These are phyloP conservation scores for Sipha flava DNA, from an alignment of 1,140 invertebrate species.

Conservation along the genomic window DNA sequence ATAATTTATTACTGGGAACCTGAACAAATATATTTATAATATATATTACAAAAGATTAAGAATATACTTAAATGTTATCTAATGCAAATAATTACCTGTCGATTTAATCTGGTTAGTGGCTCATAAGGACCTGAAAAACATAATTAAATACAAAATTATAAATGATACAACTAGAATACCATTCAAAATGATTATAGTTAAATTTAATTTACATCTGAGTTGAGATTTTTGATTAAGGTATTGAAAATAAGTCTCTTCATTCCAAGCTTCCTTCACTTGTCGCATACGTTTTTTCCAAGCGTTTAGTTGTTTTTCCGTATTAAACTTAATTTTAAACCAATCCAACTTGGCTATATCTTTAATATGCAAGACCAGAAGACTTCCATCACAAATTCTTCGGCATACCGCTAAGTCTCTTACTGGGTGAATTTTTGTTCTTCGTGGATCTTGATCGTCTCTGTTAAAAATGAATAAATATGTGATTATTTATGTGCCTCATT, in stretches of 20 bases:
- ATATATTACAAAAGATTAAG: too few relatives aligned
- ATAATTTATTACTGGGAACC: conserved; percentile 12
- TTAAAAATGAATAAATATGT: too few relatives aligned
- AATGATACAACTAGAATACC: neutral
- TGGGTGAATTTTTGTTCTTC: conserved; percentile 12
- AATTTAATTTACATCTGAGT: conserved; percentile 13
- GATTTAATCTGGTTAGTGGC: conserved; percentile 5
- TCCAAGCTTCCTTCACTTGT: conserved; percentile 28
- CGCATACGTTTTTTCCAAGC: conserved; percentile 19
- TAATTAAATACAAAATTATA: neutral
- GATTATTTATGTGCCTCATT: too few relatives aligned
- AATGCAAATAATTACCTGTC: neutral
- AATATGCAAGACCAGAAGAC: conserved; percentile 5
- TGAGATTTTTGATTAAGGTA: conserved; percentile 28
- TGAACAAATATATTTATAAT: neutral
- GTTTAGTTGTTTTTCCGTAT: neutral
- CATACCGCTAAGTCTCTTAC: conserved; percentile 2
- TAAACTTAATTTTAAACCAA: conserved; percentile 18
- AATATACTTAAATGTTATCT: too few relatives aligned
- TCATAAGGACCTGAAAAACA: conserved; percentile 4
- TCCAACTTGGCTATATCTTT: conserved; percentile 24
- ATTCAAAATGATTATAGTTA: neutral
- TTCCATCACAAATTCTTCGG: conserved; percentile 9
- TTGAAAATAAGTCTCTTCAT: conserved; percentile 23
- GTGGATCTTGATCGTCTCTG: conserved; percentile 17